Percentiles rank a stretch among this genome's conserved stretches.
Evolutionary conservation across 2,113 vertebrate species (phyloP).

Genomic region (Etheostoma cragini): DNA sequence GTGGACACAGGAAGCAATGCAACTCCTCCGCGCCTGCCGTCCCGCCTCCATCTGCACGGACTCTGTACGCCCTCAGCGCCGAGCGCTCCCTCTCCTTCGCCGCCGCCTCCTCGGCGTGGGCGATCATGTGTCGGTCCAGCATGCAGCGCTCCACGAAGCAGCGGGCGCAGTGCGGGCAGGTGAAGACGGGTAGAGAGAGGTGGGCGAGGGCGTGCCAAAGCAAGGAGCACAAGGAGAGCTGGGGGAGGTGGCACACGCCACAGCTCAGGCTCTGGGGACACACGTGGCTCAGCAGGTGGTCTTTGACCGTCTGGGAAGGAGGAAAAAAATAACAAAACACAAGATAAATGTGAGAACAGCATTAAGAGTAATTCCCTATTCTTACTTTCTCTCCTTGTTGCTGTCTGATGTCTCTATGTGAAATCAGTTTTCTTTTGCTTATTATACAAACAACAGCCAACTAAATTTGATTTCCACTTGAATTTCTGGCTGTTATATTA

Average conservation of each 20-base stretch:
- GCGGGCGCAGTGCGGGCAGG: slow-evolving; percentile 90
- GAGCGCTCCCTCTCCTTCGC: slow-evolving; percentile 56
- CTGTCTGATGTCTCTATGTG: background rate
- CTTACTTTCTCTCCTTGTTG: background rate
- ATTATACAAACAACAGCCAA: background rate
- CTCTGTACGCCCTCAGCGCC: slow-evolving; percentile 36
- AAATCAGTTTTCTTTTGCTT: background rate
- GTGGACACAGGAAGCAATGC: slow-evolving; percentile 82
- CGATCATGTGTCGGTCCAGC: slow-evolving; percentile 90
- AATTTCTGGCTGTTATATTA: background rate
- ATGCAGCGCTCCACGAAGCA: slow-evolving; percentile 92
- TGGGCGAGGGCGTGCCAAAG: slow-evolving; percentile 94
- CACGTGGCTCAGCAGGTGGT: slow-evolving; percentile 90
- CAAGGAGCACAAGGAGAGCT: slow-evolving; percentile 90
- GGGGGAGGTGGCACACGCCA: slow-evolving; percentile 88
- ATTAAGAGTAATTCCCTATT: background rate
- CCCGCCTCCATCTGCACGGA: slow-evolving; percentile 7
- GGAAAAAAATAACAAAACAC: background rate
- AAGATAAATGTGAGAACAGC: background rate
- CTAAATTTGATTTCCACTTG: too few species aligned
- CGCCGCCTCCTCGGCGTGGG: slow-evolving; percentile 86
- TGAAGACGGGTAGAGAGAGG: slow-evolving; percentile 89
- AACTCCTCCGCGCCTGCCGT: slow-evolving; percentile 61
- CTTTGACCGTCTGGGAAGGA: slow-evolving; percentile 83
- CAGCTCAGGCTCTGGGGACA: slow-evolving; percentile 90